Base-by-base conservation (phyloP, 2,888 invertebrate genomes). In the Orthosia incerta region DNA sequence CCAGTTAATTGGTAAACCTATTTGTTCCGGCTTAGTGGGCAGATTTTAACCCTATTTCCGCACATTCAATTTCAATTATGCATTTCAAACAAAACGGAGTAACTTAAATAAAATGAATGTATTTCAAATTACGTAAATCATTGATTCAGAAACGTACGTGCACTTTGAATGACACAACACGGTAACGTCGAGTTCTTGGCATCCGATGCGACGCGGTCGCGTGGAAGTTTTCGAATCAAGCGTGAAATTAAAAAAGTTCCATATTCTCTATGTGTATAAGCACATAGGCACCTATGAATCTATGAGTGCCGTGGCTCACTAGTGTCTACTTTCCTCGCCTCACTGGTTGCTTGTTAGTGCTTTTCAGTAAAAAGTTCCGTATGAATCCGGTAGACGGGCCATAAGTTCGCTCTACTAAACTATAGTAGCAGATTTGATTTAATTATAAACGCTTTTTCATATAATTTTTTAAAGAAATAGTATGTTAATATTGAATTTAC, bases 201-300 rank as follows among this genome's bases (percentile, higher is more conserved):
- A 91, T 88, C 83, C 89, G 83, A 84, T 83, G 81, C 86, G 79
- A 84, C 85, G 56, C 89, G 85, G 79, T 88, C 90, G 85, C 67
- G 87, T 87, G 88, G 89, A 91, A 93, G 91, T 92, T 93, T 91
- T 86, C 90, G 92, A 93, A 93, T 94, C 93, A 91, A 94, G 93
- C 95, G 93, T 95, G 93, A 95, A 94, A 95, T 95, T 95, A 95
- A 95, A 95, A 95, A 95, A 95, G 93, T 94, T 95, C 87, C 89
- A 91, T 91, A 91, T 92, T 89, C 89, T 84, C 80, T 88, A 84
- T 88, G 81, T 87, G 83, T 86, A 86, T 86, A 85, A 73, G 74
- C 76, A 83, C 82, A 86, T 87, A 84, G 79, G 75, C 72, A 84
- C 82, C 86, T 87, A 88, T 88, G 87, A 84, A 89, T 88, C 88